Evolutionary conservation across 2,888 invertebrate genomes (phyloP).

Genomic region (Liodrosophila aerea): DNA sequence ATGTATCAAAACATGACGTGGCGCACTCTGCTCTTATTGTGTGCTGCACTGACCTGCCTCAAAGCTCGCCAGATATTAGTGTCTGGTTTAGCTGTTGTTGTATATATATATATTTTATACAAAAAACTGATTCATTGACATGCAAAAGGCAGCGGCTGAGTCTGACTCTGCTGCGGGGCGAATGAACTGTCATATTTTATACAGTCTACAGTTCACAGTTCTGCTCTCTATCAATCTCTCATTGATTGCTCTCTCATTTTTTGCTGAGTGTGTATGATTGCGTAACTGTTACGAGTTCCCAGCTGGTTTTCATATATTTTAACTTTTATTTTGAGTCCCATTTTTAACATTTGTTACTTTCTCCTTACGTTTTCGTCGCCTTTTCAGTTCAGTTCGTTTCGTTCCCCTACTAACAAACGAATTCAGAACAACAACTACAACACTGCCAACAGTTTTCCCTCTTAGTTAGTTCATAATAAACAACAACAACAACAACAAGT

Average conservation of each 20-base stretch:
- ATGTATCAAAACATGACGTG: slow-evolving; percentile 16
- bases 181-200: slow-evolving; percentile 36
- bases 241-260: background rate
- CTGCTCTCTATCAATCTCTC: background rate
- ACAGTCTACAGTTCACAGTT: slow-evolving; percentile 4
- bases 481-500: slow-evolving; percentile 45
- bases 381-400: slow-evolving; percentile 21
- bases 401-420: slow-evolving; percentile 32
- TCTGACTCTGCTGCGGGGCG: slow-evolving; percentile 14
- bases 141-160: slow-evolving; percentile 47
- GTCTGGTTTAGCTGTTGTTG: slow-evolving; percentile 23
- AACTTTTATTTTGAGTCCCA: background rate
- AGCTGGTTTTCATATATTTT: slow-evolving; percentile 33
- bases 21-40: slow-evolving; percentile 24
- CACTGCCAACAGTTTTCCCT: slow-evolving; percentile 29
- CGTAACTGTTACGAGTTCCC: slow-evolving; percentile 7
- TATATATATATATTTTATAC: slow-evolving; percentile 21
- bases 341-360: slow-evolving; percentile 6
- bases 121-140: slow-evolving; percentile 64
- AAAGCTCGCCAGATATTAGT: slow-evolving; percentile 50
- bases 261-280: background rate
- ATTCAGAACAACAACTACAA: slow-evolving; percentile 16
- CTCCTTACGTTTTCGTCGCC: slow-evolving; percentile 3
- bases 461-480: slow-evolving; percentile 55
- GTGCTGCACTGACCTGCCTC: slow-evolving; percentile 59